Conservation (phyloP, 2,113 vertebrate genomes). For the Eurypyga helias region DNA sequence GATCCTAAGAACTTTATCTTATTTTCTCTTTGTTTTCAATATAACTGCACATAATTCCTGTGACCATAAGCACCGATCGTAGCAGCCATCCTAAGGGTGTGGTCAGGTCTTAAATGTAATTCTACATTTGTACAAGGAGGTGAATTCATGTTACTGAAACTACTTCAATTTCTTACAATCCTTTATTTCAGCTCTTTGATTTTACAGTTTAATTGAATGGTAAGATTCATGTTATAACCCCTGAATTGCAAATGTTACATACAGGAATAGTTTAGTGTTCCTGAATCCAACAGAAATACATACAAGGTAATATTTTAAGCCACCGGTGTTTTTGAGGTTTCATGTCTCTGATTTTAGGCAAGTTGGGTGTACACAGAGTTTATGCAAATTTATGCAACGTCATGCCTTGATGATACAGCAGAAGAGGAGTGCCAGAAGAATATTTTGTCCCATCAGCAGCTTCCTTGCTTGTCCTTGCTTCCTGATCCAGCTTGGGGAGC, state of each 20-base stretch:
- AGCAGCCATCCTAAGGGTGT: neutral
- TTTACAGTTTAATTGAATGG: neutral
- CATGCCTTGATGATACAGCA: neutral
- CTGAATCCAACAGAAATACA: neutral
- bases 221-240: neutral
- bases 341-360: neutral
- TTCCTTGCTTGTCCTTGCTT: neutral
- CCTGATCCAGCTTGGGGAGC: neutral
- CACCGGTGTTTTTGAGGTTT: neutral
- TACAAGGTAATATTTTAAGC: neutral
- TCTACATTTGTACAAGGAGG: neutral
- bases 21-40: neutral
- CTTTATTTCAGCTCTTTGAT: neutral
- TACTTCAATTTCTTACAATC: neutral
- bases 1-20: neutral
- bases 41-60: neutral
- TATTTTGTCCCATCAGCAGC: fast-evolving
- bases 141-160: neutral
- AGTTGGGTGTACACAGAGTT: neutral
- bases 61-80: neutral
- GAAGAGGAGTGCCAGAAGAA: neutral
- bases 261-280: neutral
- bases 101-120: neutral
- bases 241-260: neutral
- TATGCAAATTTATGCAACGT: neutral